phyloP scores from a whole-genome alignment of 2,113 vertebrate genomes.

The Canis aureus region DNA sequence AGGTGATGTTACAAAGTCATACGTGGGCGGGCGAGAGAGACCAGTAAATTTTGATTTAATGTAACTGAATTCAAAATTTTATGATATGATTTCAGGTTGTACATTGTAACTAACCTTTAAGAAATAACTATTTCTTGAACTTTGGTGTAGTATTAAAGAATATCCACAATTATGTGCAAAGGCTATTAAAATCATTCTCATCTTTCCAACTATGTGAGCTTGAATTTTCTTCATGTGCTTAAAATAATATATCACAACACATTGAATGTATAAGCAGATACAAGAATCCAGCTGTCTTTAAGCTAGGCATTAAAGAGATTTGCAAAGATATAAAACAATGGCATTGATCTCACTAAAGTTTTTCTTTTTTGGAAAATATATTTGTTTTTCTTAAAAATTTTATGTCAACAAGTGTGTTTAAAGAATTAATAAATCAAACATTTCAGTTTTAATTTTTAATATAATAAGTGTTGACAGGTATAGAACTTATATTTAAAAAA shows the following conservation, averaged over 20 bases:
- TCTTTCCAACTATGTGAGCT: not conserved
- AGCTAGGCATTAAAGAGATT: not conserved
- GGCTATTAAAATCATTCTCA: not conserved
- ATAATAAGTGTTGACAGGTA: not conserved
- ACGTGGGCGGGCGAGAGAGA: not conserved
- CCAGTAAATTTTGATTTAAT: not conserved
- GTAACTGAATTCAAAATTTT: not conserved
- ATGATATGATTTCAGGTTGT: not conserved
- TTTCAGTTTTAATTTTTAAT: conserved; percentile 36
- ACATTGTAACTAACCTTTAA: not conserved
- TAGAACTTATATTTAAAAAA: not conserved
- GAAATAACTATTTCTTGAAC: not conserved
- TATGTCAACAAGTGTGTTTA: not conserved
- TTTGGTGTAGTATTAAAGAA: not conserved
- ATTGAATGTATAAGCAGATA: not conserved
- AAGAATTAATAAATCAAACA: conserved; percentile 20
- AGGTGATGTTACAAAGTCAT: not conserved
- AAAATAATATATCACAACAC: not conserved
- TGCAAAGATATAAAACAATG: not conserved
- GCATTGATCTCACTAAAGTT: conserved; percentile 1
- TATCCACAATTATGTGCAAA: not conserved
- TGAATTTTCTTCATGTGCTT: conserved; percentile 2
- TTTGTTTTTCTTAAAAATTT: not conserved
- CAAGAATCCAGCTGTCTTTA: not conserved
- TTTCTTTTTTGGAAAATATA: not conserved